Percentiles rank a stretch among this genome's conserved stretches.
Evolutionary conservation across 2,888 invertebrate genomes (phyloP).

Genomic region (Yponomeuta plumbellus): DNA sequence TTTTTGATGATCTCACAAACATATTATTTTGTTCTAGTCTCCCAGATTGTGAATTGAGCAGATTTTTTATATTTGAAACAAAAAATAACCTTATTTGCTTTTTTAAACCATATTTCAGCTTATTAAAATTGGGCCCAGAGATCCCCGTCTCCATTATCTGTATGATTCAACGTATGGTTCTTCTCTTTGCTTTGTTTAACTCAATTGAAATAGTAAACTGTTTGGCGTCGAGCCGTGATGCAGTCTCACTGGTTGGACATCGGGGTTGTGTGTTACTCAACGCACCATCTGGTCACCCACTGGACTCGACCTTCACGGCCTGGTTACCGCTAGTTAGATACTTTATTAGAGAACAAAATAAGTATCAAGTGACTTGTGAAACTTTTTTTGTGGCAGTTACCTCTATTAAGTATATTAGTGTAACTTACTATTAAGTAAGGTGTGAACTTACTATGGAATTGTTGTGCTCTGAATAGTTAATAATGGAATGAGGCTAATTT

Average conservation of each 20-base stretch:
- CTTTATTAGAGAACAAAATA: constrained; percentile 8
- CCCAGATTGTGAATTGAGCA: no score
- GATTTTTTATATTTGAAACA: no score
- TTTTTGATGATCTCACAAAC: no score
- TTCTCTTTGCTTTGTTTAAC: no score
- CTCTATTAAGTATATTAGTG: neutral
- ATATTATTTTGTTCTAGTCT: no score
- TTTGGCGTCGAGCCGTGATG: neutral
- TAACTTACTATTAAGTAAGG: no score
- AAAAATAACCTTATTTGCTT: no score
- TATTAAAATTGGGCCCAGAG: no score
- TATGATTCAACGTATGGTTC: no score
- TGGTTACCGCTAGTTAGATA: constrained; percentile 24
- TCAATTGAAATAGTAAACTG: no score
- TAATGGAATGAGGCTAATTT: neutral
- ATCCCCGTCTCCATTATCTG: no score
- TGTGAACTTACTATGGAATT: neutral
- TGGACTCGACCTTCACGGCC: constrained; percentile 29
- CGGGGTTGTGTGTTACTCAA: constrained; percentile 12
- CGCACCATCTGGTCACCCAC: constrained; percentile 14
- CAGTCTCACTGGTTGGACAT: neutral
- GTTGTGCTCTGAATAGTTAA: neutral
- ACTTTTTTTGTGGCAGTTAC: neutral
- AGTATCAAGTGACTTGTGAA: neutral
- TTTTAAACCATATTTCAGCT: no score